Conservation (phyloP, 2,888 invertebrate species). For the Drosophila neonasuta region DNA sequence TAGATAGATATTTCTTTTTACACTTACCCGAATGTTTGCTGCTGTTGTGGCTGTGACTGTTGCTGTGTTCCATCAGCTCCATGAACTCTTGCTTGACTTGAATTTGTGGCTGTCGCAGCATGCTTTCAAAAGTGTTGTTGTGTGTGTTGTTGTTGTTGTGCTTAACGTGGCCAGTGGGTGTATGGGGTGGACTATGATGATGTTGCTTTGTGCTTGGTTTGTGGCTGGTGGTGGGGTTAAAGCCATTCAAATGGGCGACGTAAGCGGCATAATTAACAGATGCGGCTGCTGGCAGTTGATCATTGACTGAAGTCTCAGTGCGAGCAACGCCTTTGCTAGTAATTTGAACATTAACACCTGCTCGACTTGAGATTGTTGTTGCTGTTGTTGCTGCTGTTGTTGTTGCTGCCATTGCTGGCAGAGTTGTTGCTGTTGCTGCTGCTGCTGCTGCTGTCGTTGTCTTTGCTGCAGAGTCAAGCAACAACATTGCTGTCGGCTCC, state of each 20-base stretch:
- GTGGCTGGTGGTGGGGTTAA: constrained; percentile 47
- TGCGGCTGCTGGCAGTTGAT: constrained; percentile 64
- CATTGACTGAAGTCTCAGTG: constrained; percentile 59
- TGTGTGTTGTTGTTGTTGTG: constrained; percentile 10
- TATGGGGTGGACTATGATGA: constrained; percentile 22
- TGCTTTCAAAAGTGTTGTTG: constrained; percentile 40
- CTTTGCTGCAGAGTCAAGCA: constrained; percentile 56
- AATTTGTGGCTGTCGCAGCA: constrained; percentile 65
- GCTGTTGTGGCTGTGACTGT: constrained; percentile 3
- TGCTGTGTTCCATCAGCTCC: constrained; percentile 51
- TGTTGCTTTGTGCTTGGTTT: constrained; percentile 6
- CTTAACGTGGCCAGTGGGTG: constrained; percentile 22
- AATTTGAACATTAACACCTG: constrained; percentile 82
- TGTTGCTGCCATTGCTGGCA: constrained; percentile 46
- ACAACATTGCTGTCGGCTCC: constrained; percentile 63
- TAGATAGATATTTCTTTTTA: not conserved
- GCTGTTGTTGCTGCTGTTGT: constrained; percentile 45
- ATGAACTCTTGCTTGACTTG: constrained; percentile 77
- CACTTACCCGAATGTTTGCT: constrained; percentile 33
- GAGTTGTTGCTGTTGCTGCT: constrained; percentile 34
- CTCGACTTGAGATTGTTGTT: constrained; percentile 55
- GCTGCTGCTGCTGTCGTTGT: constrained; percentile 30
- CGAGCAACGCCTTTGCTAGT: constrained; percentile 76
- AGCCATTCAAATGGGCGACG: constrained; percentile 70
- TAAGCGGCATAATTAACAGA: constrained; percentile 69